Evolutionary conservation across 92 coral and sea anemone genomes (phyloP), one percentile per base, ranked within the genome.

Genomic region (Umimayanthus chanpuru): DNA sequence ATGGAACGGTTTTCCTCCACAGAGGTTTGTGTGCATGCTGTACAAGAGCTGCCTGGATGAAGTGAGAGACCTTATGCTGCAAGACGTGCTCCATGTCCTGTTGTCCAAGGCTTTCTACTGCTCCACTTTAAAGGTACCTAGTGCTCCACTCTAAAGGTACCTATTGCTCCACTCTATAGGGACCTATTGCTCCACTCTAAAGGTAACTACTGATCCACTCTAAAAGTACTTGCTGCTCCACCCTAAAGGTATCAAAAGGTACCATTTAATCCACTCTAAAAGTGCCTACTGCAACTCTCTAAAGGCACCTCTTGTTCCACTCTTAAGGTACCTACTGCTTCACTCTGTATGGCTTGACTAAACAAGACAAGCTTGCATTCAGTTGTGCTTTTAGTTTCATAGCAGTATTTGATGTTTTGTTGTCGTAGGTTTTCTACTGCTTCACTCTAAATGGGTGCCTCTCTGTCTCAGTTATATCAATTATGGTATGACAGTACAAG

Each of bases 31-130:
- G 15, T 95, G 98, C 85, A 88, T 93, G 92, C 88, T 92, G 32
- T 95, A 93, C 93, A 93, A 89, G 76, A 73, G 91, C 44, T 93
- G 85, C 81, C 89, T 96, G 70, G 95, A 96, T 85, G 99, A 94
- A 66, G 76, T 96, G 8, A 92, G 93, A 89, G 98, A 95, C 64
- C 89, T 88, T 40, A 87, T 82, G 29, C 92, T 92, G 26, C 96
- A 96, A 71, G 97, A 96, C 80, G 85, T 91, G 32, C 88, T 96
- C 3, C 97, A 96, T 75, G 94, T 95, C 58, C 86, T 95, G 64
- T 91, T 96, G 70, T 87, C 98, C 87, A 96, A 96, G 76, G 96
- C 98, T 29, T 64, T 88, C 85, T 96, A 95, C 40, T 95, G 97
- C 70, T 85, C 94, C 12, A 49, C 80, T 16, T 77, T 89, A 32